These are phyloP conservation scores for Cacajao melanocephalus DNA, from an alignment of 2,797 vertebrate genomes.

Conservation along the genomic window DNA sequence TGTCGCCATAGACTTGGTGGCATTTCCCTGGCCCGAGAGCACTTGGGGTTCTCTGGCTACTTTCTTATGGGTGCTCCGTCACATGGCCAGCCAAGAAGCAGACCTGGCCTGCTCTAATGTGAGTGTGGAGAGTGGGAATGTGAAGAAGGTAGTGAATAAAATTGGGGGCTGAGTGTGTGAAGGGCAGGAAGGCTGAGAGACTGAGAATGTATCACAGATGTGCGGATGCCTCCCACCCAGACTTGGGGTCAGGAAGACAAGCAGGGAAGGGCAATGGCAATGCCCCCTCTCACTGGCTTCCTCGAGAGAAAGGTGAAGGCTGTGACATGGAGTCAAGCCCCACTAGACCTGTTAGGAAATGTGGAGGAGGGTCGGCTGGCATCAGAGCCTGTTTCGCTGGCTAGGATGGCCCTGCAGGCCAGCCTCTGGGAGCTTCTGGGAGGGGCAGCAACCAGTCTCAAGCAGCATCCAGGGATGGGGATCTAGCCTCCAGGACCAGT, in stretches of 20 bases:
- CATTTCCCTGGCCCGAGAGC: not conserved
- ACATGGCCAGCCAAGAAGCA: not conserved
- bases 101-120: not conserved
- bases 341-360: not conserved
- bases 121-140: not conserved
- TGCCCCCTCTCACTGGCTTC: not conserved
- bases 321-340: not conserved
- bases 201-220: not conserved
- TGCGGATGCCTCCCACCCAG: not conserved
- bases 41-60: not conserved
- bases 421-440: not conserved
- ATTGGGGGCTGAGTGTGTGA: not conserved
- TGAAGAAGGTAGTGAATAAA: not conserved
- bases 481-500: not conserved
- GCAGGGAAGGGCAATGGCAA: not conserved
- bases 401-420: not conserved
- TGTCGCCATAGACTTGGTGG: too few relatives aligned
- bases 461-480: not conserved
- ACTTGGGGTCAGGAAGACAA: not conserved
- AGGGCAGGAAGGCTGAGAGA: not conserved
- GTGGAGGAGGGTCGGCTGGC: fast-evolving
- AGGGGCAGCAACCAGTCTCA: not conserved
- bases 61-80: not conserved
- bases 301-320: not conserved
- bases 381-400: not conserved